phyloP scores from a whole-genome alignment of 2,113 vertebrate species.

The Crocuta crocuta region DNA sequence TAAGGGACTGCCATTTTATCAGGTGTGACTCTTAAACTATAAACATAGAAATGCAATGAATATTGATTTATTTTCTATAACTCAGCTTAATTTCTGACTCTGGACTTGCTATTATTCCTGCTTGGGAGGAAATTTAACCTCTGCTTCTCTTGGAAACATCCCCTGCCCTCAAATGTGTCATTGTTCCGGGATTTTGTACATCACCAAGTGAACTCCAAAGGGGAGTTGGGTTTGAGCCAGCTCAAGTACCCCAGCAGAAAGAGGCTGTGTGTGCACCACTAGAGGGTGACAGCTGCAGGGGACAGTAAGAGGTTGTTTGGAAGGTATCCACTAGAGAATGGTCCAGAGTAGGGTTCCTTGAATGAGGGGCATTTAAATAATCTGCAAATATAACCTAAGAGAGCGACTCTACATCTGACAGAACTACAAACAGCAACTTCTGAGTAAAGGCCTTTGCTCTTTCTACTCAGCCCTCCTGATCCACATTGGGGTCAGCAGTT shows the following conservation, averaged over 20 bases:
- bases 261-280: not conserved
- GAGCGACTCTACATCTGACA: not conserved
- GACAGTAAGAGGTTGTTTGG: no score
- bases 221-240: not conserved
- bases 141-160: not conserved
- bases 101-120: not conserved
- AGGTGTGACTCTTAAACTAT: not conserved
- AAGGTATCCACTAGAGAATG: not conserved
- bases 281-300: no score
- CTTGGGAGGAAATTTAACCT: conserved; percentile 26
- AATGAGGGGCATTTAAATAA: not conserved
- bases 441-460: not conserved
- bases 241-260: not conserved
- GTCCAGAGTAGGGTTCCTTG: not conserved
- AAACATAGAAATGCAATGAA: not conserved
- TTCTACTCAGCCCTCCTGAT: not conserved
- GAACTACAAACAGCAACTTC: not conserved
- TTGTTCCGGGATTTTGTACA: not conserved
- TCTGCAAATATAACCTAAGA: not conserved
- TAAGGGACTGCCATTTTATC: not conserved
- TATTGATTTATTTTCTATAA: not conserved
- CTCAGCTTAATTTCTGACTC: not conserved
- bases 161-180: not conserved
- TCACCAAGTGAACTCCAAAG: not conserved
- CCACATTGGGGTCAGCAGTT: not conserved